phyloP scores from a whole-genome alignment of 2,888 invertebrate genomes.

The Fragum fragum region DNA sequence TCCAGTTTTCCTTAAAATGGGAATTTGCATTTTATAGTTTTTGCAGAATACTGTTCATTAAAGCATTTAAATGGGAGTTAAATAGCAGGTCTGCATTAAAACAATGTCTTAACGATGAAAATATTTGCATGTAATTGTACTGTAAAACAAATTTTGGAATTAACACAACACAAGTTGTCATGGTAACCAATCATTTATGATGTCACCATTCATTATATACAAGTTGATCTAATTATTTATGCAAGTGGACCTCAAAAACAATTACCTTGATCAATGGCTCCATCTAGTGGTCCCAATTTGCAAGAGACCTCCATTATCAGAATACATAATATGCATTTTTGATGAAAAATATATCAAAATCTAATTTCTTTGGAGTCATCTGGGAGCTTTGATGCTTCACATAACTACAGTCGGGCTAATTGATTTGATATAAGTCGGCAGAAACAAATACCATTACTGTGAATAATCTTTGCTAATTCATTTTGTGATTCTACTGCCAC shows the following conservation, averaged over 20 bases:
- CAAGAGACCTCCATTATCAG: slow-evolving; percentile 56
- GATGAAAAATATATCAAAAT: slow-evolving; percentile 70
- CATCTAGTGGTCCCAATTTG: slow-evolving; percentile 47
- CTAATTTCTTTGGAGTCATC: slow-evolving; percentile 65
- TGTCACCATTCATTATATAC: slow-evolving; percentile 59
- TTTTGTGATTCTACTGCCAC: slow-evolving; percentile 49
- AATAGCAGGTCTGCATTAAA: slow-evolving; percentile 36
- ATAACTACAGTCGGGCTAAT: slow-evolving; percentile 58
- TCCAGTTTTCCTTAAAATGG: background rate
- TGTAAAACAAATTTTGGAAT: slow-evolving; percentile 19
- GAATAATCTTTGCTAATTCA: slow-evolving; percentile 68
- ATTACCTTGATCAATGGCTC: slow-evolving; percentile 64
- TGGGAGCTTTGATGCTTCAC: slow-evolving; percentile 59
- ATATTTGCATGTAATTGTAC: slow-evolving; percentile 6
- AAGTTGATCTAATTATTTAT: slow-evolving; percentile 63
- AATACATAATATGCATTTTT: slow-evolving; percentile 71
- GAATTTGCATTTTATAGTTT: slow-evolving; percentile 23
- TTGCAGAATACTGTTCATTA: background rate
- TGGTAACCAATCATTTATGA: slow-evolving; percentile 52
- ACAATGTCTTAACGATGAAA: slow-evolving; percentile 27
- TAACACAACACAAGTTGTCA: slow-evolving; percentile 56
- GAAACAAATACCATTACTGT: slow-evolving; percentile 64
- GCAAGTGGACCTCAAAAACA: slow-evolving; percentile 67
- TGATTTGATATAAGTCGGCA: slow-evolving; percentile 67
- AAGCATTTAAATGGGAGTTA: slow-evolving; percentile 33